Conservation (phyloP, 2,797 vertebrate species). For the Coendou prehensilis region DNA sequence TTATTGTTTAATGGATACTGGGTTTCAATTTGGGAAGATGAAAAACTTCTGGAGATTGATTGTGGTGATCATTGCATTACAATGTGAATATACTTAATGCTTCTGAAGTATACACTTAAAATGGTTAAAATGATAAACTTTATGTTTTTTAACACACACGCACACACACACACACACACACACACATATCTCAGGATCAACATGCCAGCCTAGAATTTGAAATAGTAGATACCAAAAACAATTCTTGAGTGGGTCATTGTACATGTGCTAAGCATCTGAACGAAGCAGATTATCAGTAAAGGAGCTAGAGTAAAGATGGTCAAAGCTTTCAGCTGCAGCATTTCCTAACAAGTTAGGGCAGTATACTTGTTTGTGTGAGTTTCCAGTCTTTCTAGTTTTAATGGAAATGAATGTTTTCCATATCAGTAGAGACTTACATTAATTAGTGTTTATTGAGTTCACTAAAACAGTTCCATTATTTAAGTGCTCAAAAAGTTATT, state of each 20-base stretch:
- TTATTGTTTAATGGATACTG: neutral
- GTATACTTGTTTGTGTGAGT: neutral
- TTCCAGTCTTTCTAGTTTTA: slow-evolving; percentile 61
- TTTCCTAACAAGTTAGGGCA: slow-evolving; percentile 30
- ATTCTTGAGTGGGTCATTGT: slow-evolving; percentile 3
- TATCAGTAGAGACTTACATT: slow-evolving; percentile 66
- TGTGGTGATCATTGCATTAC: neutral
- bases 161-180: neutral
- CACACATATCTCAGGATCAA: neutral
- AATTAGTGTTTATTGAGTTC: slow-evolving; percentile 60
- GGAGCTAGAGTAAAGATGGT: neutral
- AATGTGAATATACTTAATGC: neutral
- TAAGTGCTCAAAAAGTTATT: slow-evolving; percentile 65
- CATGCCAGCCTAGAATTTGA: slow-evolving; percentile 4
- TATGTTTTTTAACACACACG: neutral
- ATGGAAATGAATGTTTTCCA: slow-evolving; percentile 51
- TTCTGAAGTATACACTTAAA: neutral
- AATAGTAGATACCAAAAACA: neutral
- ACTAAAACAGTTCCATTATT: slow-evolving; percentile 68
- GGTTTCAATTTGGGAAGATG: neutral
- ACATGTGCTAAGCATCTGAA: neutral
- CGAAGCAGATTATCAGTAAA: neutral
- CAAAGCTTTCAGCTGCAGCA: neutral
- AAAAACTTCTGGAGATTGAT: neutral
- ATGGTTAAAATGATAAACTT: neutral